Percentiles rank a stretch among this genome's conserved stretches.
phyloP scores from a whole-genome alignment of 2,113 vertebrate genomes.

The Paramisgurnus dabryanus region DNA sequence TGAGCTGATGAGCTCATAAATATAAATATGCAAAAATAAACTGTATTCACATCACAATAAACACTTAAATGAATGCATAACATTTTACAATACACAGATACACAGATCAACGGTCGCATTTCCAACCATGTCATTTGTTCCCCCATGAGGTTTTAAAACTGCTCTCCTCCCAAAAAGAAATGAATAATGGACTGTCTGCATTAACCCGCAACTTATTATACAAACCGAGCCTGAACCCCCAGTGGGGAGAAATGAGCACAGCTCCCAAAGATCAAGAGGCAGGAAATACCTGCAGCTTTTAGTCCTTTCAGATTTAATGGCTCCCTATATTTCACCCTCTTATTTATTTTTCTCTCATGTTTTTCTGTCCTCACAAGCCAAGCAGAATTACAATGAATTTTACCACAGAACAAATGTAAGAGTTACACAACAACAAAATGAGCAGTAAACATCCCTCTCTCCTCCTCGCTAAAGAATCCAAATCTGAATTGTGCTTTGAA shows the following conservation, averaged over 20 bases:
- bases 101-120: constrained; percentile 10
- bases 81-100: constrained; percentile 1
- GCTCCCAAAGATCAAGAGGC: constrained; percentile 72
- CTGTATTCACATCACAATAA: too few species aligned
- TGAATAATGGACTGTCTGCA: constrained; percentile 74
- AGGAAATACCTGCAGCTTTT: constrained; percentile 72
- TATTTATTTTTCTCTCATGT: constrained; percentile 53
- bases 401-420: constrained; percentile 37
- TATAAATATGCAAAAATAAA: too few species aligned
- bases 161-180: constrained; percentile 50
- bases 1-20: too few species aligned
- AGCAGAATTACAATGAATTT: background rate
- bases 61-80: background rate
- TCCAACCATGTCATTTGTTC: constrained; percentile 1
- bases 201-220: constrained; percentile 68
- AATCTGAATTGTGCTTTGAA: constrained; percentile 64
- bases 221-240: constrained; percentile 62
- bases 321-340: constrained; percentile 59
- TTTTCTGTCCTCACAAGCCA: constrained; percentile 4
- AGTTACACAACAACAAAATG: constrained; percentile 39
- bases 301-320: constrained; percentile 67
- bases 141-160: constrained; percentile 2
- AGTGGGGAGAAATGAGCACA: constrained; percentile 63
- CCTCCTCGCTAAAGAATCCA: constrained; percentile 67
- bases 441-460: constrained; percentile 31